Conservation (phyloP, 2,888 invertebrate species). For the Drosophila maculinotata region DNA sequence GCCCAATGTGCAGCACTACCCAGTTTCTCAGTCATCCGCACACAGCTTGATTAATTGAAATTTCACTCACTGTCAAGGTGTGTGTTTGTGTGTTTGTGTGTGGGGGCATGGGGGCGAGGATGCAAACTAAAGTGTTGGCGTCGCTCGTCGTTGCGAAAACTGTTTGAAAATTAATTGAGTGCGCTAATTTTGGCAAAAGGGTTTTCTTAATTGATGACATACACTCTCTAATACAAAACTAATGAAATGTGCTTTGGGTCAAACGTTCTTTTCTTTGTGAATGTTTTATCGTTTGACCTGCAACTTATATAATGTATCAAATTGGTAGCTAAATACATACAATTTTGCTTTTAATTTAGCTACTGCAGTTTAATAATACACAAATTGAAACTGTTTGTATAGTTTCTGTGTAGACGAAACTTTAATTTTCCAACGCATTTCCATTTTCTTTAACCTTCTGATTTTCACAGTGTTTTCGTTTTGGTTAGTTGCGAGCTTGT, state of each 20-base stretch:
- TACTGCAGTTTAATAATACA: too few relatives aligned
- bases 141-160: conserved; percentile 36
- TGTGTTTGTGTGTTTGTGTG: conserved; percentile 15
- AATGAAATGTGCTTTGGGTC: conserved; percentile 15
- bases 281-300: not conserved
- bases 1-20: conserved; percentile 34
- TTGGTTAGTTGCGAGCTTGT: conserved; percentile 17
- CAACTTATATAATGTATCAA: too few relatives aligned
- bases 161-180: conserved; percentile 78
- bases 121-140: conserved; percentile 45
- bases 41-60: conserved; percentile 74
- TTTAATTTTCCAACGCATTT: conserved; percentile 9
- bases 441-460: conserved; percentile 2
- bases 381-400: not conserved
- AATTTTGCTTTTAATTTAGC: too few relatives aligned
- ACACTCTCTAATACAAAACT: conserved; percentile 8
- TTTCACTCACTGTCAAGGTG: conserved; percentile 73
- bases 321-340: too few relatives aligned
- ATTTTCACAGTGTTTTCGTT: not conserved
- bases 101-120: conserved; percentile 20
- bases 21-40: conserved; percentile 27
- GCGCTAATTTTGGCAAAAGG: conserved; percentile 76
- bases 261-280: conserved; percentile 4
- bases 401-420: not conserved
- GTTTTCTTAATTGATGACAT: conserved; percentile 72